Percentiles rank a stretch among this genome's conserved stretches.
These are phyloP conservation scores for Mactra quadrangularis DNA, from an alignment of 1,140 invertebrate species.

Conservation along the genomic window DNA sequence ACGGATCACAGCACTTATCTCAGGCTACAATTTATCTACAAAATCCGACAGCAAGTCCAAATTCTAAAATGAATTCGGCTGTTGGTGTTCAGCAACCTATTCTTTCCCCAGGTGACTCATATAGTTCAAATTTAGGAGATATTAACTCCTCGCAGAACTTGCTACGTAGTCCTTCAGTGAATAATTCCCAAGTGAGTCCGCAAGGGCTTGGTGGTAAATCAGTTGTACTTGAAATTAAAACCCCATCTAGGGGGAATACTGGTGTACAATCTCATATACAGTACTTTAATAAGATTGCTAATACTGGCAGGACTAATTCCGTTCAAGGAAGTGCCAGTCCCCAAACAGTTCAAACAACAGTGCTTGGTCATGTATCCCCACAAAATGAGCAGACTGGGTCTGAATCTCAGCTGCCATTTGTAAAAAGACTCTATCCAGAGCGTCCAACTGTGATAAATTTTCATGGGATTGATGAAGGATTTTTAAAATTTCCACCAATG, in stretches of 20 bases:
- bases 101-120: constrained; percentile 14
- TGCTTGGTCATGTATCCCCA: constrained; percentile 20
- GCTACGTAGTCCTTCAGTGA: constrained; percentile 12
- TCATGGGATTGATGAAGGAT: constrained; percentile 49
- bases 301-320: constrained; percentile 40
- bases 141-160: constrained; percentile 22
- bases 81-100: not conserved
- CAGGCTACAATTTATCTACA: constrained; percentile 53
- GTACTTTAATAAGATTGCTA: constrained; percentile 51
- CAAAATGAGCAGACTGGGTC: constrained; percentile 12
- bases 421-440: constrained; percentile 33
- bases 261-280: constrained; percentile 60
- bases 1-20: constrained; percentile 47
- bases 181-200: constrained; percentile 36
- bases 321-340: constrained; percentile 23
- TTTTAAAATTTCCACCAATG: constrained; percentile 56
- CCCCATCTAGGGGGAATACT: not conserved
- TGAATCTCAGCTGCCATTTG: constrained; percentile 13
- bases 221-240: constrained; percentile 51
- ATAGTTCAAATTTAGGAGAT: constrained; percentile 18
- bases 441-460: constrained; percentile 62
- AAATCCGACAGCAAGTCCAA: constrained; percentile 41
- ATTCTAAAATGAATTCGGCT: constrained; percentile 5
- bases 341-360: constrained; percentile 17
- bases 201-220: constrained; percentile 11